Conservation (phyloP, 2,888 invertebrate species). For the Apamea sordens region DNA sequence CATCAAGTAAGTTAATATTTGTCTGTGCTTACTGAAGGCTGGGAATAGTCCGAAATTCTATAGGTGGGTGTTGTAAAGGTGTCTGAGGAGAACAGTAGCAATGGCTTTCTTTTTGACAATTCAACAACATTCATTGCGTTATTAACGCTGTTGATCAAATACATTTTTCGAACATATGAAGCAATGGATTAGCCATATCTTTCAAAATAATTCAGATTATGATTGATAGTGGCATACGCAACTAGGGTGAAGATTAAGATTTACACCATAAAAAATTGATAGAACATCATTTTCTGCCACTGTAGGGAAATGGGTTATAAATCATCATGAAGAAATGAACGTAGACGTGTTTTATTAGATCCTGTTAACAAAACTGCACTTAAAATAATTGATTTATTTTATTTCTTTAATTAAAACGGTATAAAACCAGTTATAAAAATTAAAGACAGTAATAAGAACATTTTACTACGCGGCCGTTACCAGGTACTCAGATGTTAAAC, state of each 20-base stretch:
- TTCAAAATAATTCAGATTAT: too few species aligned
- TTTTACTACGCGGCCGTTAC: conserved; percentile 8
- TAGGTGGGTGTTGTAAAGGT: neutral
- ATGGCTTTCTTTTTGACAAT: too few species aligned
- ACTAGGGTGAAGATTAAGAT: neutral
- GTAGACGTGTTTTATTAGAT: neutral
- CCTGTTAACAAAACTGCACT: neutral
- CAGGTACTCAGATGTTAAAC: conserved; percentile 10
- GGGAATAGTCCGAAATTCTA: neutral
- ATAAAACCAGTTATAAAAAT: neutral
- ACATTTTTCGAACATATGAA: too few species aligned
- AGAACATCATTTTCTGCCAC: neutral
- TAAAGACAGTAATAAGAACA: neutral
- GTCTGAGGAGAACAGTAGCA: neutral
- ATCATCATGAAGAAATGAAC: neutral
- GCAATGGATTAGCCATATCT: too few species aligned
- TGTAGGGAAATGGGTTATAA: neutral
- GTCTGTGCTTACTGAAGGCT: neutral
- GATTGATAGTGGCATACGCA: too few species aligned
- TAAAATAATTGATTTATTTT: neutral
- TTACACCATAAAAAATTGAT: neutral
- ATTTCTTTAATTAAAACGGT: neutral
- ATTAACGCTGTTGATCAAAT: too few species aligned
- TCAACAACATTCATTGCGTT: too few species aligned
- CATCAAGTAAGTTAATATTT: conserved; percentile 15